Evolutionary conservation across 2,113 vertebrate genomes (phyloP).

Genomic region (Phrynosoma blainvillii): DNA sequence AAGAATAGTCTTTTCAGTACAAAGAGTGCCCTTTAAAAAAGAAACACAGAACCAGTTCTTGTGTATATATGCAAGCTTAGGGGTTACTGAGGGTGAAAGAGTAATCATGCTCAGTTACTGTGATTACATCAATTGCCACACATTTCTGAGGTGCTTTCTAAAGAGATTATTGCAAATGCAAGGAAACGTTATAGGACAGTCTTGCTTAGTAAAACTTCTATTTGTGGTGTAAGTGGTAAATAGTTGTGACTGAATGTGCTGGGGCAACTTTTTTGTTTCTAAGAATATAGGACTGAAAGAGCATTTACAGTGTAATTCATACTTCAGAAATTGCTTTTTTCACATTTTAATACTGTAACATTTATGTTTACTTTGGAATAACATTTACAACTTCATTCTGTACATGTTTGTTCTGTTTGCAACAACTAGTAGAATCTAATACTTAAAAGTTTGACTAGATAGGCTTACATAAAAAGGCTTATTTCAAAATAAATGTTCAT

Average conservation of each 20-base stretch:
- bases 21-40: background rate
- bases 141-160: constrained; percentile 34
- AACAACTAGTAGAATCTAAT: background rate
- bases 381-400: background rate
- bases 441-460: background rate
- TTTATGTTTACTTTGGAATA: background rate
- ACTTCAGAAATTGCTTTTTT: background rate
- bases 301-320: background rate
- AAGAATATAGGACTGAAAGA: background rate
- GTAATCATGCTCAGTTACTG: constrained; percentile 43
- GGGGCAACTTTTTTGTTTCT: background rate
- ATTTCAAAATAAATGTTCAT: background rate
- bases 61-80: constrained; percentile 58
- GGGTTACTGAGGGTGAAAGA: constrained; percentile 53
- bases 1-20: constrained; percentile 22
- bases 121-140: constrained; percentile 30
- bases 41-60: constrained; percentile 30
- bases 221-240: background rate
- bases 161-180: constrained; percentile 1
- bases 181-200: constrained; percentile 18
- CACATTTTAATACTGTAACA: background rate
- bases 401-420: background rate
- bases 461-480: background rate
- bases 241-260: background rate
- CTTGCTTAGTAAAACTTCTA: constrained; percentile 13